Percentiles rank a stretch among this genome's conserved stretches.
These are phyloP conservation scores for Rhabdomys dilectus DNA, from an alignment of 2,113 vertebrate genomes.

Conservation along the genomic window DNA sequence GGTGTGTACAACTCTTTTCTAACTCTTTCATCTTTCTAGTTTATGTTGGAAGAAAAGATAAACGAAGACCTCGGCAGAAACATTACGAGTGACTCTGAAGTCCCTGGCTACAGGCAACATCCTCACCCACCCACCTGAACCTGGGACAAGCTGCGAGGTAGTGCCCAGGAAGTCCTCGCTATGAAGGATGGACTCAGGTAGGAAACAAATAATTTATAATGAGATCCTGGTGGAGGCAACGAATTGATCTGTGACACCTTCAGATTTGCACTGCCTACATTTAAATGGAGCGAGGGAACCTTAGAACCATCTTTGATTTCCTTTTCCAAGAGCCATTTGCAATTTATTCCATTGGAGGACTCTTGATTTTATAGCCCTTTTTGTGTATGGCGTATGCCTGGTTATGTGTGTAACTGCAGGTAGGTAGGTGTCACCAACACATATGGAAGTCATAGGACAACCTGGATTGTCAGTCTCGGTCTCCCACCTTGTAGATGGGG, in stretches of 20 bases:
- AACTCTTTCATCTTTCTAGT: neutral
- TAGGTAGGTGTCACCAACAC: no score
- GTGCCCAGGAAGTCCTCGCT: fast-evolving
- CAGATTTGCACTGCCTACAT: fast-evolving
- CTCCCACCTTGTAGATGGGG: neutral
- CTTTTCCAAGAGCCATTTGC: neutral
- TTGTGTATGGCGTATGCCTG: neutral
- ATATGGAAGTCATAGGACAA: neutral
- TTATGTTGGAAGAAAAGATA: neutral
- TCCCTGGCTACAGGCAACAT: neutral
- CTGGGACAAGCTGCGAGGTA: no score
- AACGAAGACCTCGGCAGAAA: neutral
- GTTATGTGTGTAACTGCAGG: neutral
- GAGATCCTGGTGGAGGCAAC: neutral
- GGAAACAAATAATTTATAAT: no score
- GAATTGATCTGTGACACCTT: fast-evolving
- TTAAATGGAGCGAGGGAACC: no score
- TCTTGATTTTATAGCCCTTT: neutral
- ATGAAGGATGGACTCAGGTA: fast-evolving
- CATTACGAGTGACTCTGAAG: neutral
- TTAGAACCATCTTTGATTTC: fast-evolving
- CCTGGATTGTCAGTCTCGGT: neutral
- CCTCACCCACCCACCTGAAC: neutral
- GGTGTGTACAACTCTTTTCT: neutral
- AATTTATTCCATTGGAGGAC: neutral